Evolutionary conservation across 2,113 vertebrate species (phyloP).

Genomic region (Chloroceryle aenea): DNA sequence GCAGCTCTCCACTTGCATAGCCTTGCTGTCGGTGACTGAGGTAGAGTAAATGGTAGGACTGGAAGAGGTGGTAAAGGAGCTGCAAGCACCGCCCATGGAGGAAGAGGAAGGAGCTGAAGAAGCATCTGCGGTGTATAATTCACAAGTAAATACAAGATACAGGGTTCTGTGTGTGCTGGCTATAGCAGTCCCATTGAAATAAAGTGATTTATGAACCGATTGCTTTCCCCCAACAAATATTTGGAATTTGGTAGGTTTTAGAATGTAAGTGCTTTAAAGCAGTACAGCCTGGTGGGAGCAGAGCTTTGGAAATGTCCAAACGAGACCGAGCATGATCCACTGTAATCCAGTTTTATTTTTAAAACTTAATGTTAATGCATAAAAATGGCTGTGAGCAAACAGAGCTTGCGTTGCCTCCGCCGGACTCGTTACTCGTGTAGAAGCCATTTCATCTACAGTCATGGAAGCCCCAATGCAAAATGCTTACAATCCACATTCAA

Average conservation of each 20-base stretch:
- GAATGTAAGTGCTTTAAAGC: slow-evolving; percentile 73
- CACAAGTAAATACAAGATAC: slow-evolving; percentile 89
- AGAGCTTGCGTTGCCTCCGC: slow-evolving; percentile 75
- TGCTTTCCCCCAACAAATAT: slow-evolving; percentile 76
- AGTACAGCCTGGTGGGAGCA: slow-evolving; percentile 58
- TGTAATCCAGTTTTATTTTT: slow-evolving; percentile 24
- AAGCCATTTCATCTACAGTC: slow-evolving; percentile 74
- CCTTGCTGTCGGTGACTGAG: slow-evolving; percentile 90
- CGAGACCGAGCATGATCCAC: slow-evolving; percentile 39
- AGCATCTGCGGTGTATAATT: slow-evolving; percentile 98
- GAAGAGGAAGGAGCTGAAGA: slow-evolving; percentile 93
- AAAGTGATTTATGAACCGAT: slow-evolving; percentile 74
- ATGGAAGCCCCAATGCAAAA: slow-evolving; percentile 78
- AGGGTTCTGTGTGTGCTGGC: slow-evolving; percentile 81
- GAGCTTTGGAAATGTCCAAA: slow-evolving; percentile 72
- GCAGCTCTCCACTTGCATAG: slow-evolving; percentile 86
- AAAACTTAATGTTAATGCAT: slow-evolving; percentile 63
- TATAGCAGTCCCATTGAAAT: slow-evolving; percentile 92
- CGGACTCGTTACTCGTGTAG: slow-evolving; percentile 68
- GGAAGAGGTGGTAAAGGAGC: slow-evolving; percentile 97
- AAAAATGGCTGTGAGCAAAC: slow-evolving; percentile 71
- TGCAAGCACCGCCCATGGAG: slow-evolving; percentile 98
- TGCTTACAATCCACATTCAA: slow-evolving; percentile 76
- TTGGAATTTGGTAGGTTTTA: slow-evolving; percentile 81
- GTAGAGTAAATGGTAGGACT: slow-evolving; percentile 92